Conservation (phyloP, 2,888 invertebrate genomes). For the Deilephila elpenor region DNA sequence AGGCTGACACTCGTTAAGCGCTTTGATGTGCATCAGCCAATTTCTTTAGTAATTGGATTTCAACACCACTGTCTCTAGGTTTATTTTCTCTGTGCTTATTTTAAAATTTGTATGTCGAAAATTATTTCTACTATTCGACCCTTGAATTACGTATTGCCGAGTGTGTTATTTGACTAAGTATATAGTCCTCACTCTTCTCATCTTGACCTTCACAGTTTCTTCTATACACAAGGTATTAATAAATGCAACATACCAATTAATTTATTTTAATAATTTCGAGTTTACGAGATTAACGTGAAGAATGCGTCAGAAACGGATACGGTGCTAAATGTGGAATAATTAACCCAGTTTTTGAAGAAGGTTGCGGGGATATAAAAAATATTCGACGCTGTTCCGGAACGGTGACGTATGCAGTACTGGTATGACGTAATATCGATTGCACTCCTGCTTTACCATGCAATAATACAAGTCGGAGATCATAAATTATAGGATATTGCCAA, state of each 20-base stretch:
- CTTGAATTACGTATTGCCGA: too few species aligned
- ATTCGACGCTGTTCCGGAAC: background rate
- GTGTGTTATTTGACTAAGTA: too few species aligned
- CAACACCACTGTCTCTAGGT: background rate
- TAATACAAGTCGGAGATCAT: background rate
- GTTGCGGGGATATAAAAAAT: constrained; percentile 11
- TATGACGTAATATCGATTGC: constrained; percentile 1
- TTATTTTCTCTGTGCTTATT: too few species aligned
- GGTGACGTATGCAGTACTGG: background rate
- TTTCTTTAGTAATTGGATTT: constrained; percentile 16
- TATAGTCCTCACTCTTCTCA: too few species aligned
- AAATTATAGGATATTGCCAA: background rate
- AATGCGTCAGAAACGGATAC: background rate
- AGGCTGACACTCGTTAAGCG: constrained; percentile 30
- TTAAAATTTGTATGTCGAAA: too few species aligned
- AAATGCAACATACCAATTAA: background rate
- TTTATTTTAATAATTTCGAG: background rate
- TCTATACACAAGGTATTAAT: background rate
- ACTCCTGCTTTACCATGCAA: background rate
- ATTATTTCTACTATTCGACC: too few species aligned
- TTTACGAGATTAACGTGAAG: background rate
- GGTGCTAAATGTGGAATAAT: background rate
- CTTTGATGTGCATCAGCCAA: background rate
- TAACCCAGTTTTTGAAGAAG: constrained; percentile 8
- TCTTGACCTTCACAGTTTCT: too few species aligned